These are phyloP conservation scores for Salarias fasciatus DNA, from an alignment of 2,797 vertebrate genomes.

Conservation along the genomic window DNA sequence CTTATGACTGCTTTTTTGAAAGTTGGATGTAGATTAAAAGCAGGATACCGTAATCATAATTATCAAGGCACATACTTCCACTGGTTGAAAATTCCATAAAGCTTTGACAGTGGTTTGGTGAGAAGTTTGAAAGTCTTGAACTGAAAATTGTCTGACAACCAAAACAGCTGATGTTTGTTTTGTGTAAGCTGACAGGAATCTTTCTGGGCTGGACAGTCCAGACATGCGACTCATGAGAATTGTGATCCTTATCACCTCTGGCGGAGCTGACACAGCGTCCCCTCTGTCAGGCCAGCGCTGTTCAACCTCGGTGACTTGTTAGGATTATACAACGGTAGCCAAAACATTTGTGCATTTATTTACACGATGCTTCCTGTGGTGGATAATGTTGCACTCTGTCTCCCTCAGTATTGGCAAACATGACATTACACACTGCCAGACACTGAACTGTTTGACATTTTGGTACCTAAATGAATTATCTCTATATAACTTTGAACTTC, in stretches of 20 bases:
- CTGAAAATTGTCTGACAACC: conserved; percentile 8
- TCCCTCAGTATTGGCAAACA: too few species aligned
- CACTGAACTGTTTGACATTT: background rate
- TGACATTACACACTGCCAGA: background rate
- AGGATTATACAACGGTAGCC: conserved; percentile 11
- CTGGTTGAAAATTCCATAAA: too few species aligned
- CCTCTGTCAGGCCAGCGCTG: conserved; percentile 34
- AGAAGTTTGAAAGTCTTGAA: background rate
- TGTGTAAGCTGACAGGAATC: conserved; percentile 29
- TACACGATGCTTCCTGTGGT: background rate
- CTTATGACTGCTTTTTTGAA: too few species aligned
- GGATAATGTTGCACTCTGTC: background rate
- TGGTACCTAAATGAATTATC: background rate
- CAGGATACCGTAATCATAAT: too few species aligned
- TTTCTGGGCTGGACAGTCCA: conserved; percentile 29
- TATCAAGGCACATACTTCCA: too few species aligned
- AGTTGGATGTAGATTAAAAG: too few species aligned
- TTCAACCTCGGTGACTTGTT: conserved; percentile 3
- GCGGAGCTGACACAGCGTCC: conserved; percentile 23
- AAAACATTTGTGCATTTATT: background rate
- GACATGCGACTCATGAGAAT: conserved; percentile 62
- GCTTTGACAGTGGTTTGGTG: background rate
- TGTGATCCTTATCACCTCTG: conserved; percentile 44
- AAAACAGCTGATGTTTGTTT: conserved; percentile 48
- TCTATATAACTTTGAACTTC: background rate